Base-by-base conservation (phyloP, 2,113 vertebrate genomes). In the Pseudopodoces humilis region DNA sequence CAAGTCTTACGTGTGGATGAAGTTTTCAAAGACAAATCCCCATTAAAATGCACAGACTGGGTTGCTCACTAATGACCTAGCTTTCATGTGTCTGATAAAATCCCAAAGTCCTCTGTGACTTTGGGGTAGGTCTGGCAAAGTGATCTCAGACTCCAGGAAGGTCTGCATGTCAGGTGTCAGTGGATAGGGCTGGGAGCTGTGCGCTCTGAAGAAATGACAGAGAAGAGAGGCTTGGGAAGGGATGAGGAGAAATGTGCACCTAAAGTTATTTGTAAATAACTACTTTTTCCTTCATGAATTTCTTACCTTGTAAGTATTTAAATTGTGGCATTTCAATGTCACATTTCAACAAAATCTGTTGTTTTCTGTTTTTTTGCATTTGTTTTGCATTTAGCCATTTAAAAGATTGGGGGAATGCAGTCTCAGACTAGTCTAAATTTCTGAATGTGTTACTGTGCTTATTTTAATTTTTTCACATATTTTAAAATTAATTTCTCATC, bases 61-160 rank as follows among this genome's bases (percentile, higher is more conserved):
- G 56, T 86, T 95, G 72, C 83, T 96, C 35, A 14, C 86, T 92
- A 92, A 94, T 59, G 72, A 78, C 17, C 13, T 83, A 15, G 39
- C 83, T 86, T 94, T 88, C 68, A 67, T 88, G 63, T 7, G 5
- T 78, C 94, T 95, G 94, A 95, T 95, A 97, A 94, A 83, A 97
- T 71, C 88, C 91, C 44, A 49, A 65, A 90, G 80, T 11, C 39
- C 65, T 84, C 76, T 63, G 55, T 92, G 83, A 71, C 22, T 53
- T 31, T 52, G 56, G 56, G 44, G 25, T 83, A 93, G 76, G 35
- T 67, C 71, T 90, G 76, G 39, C 68, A 83, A 64, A 81, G 72
- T 64, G 52, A 86, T 92, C 64, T 83, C 60, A 60, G 88, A 15
- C 76, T 92, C 59, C 72, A 50, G 83, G 68, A 91, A 86, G 60